phyloP scores from a whole-genome alignment of 2,888 invertebrate species.

The Epiblema foenella region DNA sequence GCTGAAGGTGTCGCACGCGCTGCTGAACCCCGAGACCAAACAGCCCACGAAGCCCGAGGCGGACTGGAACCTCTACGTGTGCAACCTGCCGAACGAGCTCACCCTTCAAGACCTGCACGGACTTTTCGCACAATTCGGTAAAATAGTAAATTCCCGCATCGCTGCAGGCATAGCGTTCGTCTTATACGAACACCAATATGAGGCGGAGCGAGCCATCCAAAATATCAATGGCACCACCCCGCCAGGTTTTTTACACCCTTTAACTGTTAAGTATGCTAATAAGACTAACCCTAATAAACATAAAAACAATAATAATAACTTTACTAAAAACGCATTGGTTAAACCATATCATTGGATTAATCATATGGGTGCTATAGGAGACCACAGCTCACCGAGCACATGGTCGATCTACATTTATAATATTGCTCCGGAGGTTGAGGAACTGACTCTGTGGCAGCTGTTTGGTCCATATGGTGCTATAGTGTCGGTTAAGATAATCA shows the following conservation, averaged over 20 bases:
- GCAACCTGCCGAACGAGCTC: conserved; percentile 84
- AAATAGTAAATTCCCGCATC: conserved; percentile 84
- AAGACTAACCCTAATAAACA: conserved; percentile 83
- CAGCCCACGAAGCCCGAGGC: conserved; percentile 83
- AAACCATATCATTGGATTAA: conserved; percentile 83
- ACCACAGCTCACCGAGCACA: conserved; percentile 80
- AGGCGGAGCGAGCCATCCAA: conserved; percentile 81
- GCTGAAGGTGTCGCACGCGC: conserved; percentile 81
- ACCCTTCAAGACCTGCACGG: conserved; percentile 84
- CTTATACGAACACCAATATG: conserved; percentile 81
- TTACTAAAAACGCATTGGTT: conserved; percentile 75
- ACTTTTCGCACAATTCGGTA: conserved; percentile 83
- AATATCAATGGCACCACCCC: conserved; percentile 80
- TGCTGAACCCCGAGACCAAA: conserved; percentile 81
- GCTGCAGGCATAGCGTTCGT: conserved; percentile 84
- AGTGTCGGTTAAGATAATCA: conserved; percentile 84
- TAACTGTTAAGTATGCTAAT: conserved; percentile 85
- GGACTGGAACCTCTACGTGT: conserved; percentile 84
- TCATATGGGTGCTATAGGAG: conserved; percentile 80
- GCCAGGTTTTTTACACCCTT: conserved; percentile 81
- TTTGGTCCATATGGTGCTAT: conserved; percentile 85
- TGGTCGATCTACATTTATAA: conserved; percentile 85
- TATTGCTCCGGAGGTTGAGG: conserved; percentile 82
- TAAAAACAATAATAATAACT: conserved; percentile 82
- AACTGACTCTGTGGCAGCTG: conserved; percentile 82